These are phyloP conservation scores for Psilopsiagon aymara DNA, from an alignment of 2,113 vertebrate species.

Conservation along the genomic window DNA sequence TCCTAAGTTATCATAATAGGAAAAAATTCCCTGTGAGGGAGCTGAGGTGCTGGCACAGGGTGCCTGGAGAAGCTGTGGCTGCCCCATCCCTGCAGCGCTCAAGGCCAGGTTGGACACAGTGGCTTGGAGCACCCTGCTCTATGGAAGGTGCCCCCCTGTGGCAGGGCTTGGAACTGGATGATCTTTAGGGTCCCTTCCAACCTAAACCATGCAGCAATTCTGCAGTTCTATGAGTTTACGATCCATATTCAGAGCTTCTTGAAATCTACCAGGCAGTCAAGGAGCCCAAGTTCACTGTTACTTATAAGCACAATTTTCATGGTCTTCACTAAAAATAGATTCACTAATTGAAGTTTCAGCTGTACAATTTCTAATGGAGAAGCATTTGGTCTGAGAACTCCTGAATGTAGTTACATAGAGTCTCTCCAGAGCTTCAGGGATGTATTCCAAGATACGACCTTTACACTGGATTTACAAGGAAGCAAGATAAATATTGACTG, in stretches of 20 bases:
- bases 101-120: not conserved
- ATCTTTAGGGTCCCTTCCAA: not conserved
- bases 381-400: not conserved
- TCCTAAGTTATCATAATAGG: not conserved
- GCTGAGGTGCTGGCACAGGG: not conserved
- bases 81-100: not conserved
- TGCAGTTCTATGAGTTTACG: not conserved
- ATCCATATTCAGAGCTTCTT: not conserved
- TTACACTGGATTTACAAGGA: not conserved
- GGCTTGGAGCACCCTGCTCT: not conserved
- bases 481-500: not conserved
- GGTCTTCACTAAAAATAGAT: not conserved
- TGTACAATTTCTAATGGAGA: not conserved
- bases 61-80: not conserved
- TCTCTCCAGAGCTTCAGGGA: not conserved
- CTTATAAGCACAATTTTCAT: not conserved
- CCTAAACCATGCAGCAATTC: not conserved
- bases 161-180: not conserved
- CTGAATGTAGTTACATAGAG: not conserved
- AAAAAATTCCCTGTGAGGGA: not conserved
- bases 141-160: not conserved
- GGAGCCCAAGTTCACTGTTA: not conserved
- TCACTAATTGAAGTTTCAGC: not conserved
- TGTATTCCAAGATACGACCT: not conserved
- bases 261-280: not conserved